phyloP scores from a whole-genome alignment of 2,113 vertebrate species.

The Crocuta crocuta region DNA sequence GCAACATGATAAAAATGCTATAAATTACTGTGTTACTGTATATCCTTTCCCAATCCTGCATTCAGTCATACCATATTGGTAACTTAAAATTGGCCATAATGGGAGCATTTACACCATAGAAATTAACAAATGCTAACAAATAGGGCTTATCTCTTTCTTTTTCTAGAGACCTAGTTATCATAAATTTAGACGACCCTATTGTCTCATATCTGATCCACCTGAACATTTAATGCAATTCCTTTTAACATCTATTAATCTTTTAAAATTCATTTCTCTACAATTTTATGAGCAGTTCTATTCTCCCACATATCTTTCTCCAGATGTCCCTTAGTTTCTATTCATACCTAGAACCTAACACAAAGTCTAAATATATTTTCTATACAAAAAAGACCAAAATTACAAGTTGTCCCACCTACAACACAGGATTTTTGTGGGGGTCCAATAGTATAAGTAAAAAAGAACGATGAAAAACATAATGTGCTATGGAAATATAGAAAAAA shows the following conservation, averaged over 20 bases:
- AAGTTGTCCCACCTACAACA: neutral
- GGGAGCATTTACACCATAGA: neutral
- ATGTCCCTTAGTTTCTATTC: neutral
- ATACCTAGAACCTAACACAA: neutral
- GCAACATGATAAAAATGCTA: neutral
- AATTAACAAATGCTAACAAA: neutral
- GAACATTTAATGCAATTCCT: constrained; percentile 2
- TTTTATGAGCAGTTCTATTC: neutral
- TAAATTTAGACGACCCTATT: neutral
- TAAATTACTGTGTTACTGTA: neutral
- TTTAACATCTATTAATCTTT: neutral
- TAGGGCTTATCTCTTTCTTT: neutral
- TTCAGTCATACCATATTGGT: neutral
- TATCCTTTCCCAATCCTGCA: neutral
- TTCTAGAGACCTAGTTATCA: neutral
- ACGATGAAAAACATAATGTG: neutral
- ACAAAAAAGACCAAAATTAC: neutral
- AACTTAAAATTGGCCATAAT: neutral
- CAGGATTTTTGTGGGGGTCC: neutral
- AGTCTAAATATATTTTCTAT: neutral
- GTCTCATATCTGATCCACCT: neutral
- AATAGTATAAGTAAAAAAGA: neutral
- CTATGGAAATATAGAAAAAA: neutral
- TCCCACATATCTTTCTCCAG: neutral
- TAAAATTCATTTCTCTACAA: neutral